A percentile compares a stretch with the other conserved stretches of the same genome.
phyloP scores from a whole-genome alignment of 30 jellyfish, hydroid and myxozoan species.

The Hydractinia symbiolongicarpus region DNA sequence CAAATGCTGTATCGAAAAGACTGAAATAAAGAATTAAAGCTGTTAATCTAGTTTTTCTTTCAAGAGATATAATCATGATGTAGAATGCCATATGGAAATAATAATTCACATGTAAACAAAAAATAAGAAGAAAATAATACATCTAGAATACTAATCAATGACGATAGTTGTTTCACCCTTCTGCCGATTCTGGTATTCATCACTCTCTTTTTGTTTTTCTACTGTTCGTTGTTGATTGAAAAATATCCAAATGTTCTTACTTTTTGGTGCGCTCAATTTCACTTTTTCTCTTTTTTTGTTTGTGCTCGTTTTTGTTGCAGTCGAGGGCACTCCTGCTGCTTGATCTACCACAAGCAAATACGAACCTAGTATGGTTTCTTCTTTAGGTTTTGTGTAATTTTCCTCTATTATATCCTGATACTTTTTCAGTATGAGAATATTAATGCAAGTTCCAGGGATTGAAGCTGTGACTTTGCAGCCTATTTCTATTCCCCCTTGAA shows the following conservation, averaged over 20 bases:
- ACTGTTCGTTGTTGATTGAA: constrained; percentile 4
- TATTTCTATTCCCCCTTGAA: constrained; percentile 8
- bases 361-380: too few relatives aligned
- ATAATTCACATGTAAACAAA: neutral
- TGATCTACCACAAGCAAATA: neutral
- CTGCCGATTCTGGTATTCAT: neutral
- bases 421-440: constrained; percentile 7
- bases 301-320: constrained; percentile 11
- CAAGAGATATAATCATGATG: too few relatives aligned
- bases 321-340: constrained; percentile 7
- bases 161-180: constrained; percentile 7
- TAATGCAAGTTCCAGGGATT: constrained; percentile 8
- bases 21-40: too few relatives aligned
- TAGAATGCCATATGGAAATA: constrained; percentile 4
- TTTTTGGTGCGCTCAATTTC: constrained; percentile 8
- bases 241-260: neutral
- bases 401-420: constrained; percentile 3
- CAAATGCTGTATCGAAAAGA: too few relatives aligned
- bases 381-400: constrained; percentile 7
- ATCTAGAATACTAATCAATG: neutral
- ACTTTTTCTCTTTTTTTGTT: constrained; percentile 2
- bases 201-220: neutral
- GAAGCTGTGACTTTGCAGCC: constrained; percentile 12
- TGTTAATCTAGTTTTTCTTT: too few relatives aligned
- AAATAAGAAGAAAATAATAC: constrained; percentile 2